Conservation (phyloP, 92 coral and sea anemone genomes). For the Zoanthus gigantus region DNA sequence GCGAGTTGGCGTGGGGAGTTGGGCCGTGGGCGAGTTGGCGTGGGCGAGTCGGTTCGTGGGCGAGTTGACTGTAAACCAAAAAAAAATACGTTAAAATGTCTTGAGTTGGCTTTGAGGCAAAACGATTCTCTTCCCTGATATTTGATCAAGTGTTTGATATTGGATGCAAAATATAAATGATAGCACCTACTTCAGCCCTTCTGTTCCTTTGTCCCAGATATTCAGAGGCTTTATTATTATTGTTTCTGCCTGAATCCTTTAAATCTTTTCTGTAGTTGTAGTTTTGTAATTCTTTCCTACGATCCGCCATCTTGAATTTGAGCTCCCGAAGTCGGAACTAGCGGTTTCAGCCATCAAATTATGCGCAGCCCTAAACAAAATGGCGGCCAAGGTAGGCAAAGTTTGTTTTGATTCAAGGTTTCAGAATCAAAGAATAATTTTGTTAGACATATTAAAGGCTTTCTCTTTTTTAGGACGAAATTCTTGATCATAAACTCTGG, state of each 20-base stretch:
- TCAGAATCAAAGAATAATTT: not conserved
- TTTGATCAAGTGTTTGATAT: too few species aligned
- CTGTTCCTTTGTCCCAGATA: constrained; percentile 26
- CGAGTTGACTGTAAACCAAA: too few species aligned
- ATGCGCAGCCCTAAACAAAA: constrained; percentile 51
- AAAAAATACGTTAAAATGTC: too few species aligned
- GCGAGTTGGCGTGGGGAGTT: too few species aligned
- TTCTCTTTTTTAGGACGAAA: constrained; percentile 33
- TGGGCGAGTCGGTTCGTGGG: too few species aligned
- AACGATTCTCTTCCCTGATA: too few species aligned
- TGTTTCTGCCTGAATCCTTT: constrained; percentile 7
- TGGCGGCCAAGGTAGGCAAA: constrained; percentile 54
- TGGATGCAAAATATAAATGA: not conserved
- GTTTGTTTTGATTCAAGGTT: too few species aligned
- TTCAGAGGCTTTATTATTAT: not conserved
- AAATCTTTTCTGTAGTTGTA: constrained; percentile 31
- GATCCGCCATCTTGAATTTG: constrained; percentile 85
- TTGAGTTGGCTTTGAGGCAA: too few species aligned
- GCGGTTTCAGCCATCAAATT: constrained; percentile 6
- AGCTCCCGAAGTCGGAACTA: constrained; percentile 34
- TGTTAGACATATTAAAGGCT: not conserved
- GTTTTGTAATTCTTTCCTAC: constrained; percentile 7
- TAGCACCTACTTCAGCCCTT: constrained; percentile 16
- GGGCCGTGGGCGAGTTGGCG: too few species aligned
- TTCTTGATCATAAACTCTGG: constrained; percentile 81